phyloP scores from a whole-genome alignment of 2,888 invertebrate species.

The Ophion ellenae region DNA sequence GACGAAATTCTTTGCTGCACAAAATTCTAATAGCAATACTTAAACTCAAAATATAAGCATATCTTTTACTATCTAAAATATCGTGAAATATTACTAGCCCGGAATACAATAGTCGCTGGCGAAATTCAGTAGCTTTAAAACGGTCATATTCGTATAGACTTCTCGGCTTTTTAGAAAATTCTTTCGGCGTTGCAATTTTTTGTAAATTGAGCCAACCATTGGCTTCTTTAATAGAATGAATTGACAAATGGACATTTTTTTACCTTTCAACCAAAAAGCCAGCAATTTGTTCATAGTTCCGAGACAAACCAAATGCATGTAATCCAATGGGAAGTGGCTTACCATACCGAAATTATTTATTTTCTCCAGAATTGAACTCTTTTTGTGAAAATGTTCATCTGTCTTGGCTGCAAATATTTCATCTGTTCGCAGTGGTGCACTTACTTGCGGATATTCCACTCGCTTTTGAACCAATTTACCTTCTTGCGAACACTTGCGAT shows the following conservation, averaged over 20 bases:
- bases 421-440: constrained; percentile 58
- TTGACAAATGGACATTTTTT: too few species aligned
- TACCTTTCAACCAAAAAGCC: constrained; percentile 31
- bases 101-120: constrained; percentile 71
- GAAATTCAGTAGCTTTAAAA: constrained; percentile 72
- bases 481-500: constrained; percentile 62
- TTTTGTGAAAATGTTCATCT: constrained; percentile 63
- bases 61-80: constrained; percentile 60
- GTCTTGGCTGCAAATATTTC: too few species aligned
- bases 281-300: too few species aligned
- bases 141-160: constrained; percentile 1
- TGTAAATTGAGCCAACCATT: too few species aligned
- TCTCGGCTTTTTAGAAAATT: constrained; percentile 67
- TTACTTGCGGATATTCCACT: constrained; percentile 61
- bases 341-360: constrained; percentile 61
- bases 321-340: constrained; percentile 64
- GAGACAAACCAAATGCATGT: too few species aligned
- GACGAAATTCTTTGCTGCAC: not conserved
- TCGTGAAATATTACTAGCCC: constrained; percentile 69
- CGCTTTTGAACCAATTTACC: constrained; percentile 56
- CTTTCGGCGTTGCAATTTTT: constrained; percentile 67
- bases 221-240: too few species aligned
- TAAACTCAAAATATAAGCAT: constrained; percentile 70
- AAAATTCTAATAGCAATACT: constrained; percentile 69
- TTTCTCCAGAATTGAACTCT: constrained; percentile 49